Base-by-base conservation (phyloP, 2,113 vertebrate species). In the Passer domesticus region DNA sequence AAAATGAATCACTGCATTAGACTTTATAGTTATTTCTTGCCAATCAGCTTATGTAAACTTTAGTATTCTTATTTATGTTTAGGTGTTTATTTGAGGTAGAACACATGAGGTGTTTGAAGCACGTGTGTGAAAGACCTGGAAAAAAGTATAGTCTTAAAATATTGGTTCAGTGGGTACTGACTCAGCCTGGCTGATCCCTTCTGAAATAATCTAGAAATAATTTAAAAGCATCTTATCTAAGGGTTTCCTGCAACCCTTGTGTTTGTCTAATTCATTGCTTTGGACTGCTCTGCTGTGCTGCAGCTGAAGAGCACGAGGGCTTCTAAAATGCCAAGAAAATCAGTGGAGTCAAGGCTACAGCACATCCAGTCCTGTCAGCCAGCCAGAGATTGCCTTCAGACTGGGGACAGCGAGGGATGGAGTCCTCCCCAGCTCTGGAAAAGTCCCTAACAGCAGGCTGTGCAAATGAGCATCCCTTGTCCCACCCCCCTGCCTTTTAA, bases 301-400 rank as follows among this genome's bases (percentile, higher is more conserved):
- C 79, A 50, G 76, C 91, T 78, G 69, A 43, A 35, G 73, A 88
- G 80, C 10, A 5, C n/a, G 11, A 94, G 50, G 4, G 1, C 66
- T 73, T 74, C 46, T 67, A 73, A 92, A 83, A 74, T 74, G 87
- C 70, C 74, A 82, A 72, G 90, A 96, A 93, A 94, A 75, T 68
- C 33, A 80, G 50, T 92, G 90, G 80, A 73, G 85, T 97, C 95
- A 95, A 39, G 52, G 80, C 69, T 35, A 8, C 33, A 52, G 95
- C 94, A 92, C 35, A 6, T 63, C 63, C 72, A 56, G 37, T 74
- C 53, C 60, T 74, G 66, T 88, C 90, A 95, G 84, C 58, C 89
- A 93, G 91, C 58, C 89, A 93, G 91, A 82, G 83, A 50, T 55
- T 16, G 10, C 93, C 94, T 95, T 76, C 37, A 94, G 31, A 94